These are phyloP conservation scores for Choristoneura rosaceana DNA, from an alignment of 2,888 invertebrate species.

Conservation along the genomic window DNA sequence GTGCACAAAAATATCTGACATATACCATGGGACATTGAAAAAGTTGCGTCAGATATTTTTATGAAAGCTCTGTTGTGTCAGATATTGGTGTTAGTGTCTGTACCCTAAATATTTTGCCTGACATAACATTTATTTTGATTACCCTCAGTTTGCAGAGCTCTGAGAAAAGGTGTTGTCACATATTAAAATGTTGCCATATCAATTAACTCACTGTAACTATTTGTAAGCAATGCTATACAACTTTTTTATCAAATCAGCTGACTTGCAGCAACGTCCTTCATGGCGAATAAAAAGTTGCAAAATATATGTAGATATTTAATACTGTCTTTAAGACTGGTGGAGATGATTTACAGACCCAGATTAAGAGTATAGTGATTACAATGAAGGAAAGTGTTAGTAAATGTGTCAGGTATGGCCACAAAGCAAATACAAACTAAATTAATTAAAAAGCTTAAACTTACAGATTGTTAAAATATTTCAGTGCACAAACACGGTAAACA, in stretches of 20 bases:
- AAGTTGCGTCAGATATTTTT: too few species aligned
- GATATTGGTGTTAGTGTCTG: too few species aligned
- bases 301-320: slow-evolving; percentile 6
- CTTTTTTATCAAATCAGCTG: slow-evolving; percentile 30
- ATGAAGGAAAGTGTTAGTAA: slow-evolving; percentile 17
- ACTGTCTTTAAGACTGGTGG: neutral
- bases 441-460: slow-evolving; percentile 22
- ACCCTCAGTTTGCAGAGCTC: too few species aligned
- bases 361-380: neutral
- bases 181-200: neutral
- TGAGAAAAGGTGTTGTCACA: too few species aligned
- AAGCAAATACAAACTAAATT: slow-evolving; percentile 6
- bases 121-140: too few species aligned
- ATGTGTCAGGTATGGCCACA: slow-evolving; percentile 2
- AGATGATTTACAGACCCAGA: neutral
- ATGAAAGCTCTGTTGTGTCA: too few species aligned
- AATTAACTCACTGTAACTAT: neutral
- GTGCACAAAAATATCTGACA: too few species aligned
- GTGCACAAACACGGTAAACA: slow-evolving; percentile 42
- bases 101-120: too few species aligned
- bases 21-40: too few species aligned
- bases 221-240: neutral
- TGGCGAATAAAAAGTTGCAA: slow-evolving; percentile 11
- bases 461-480: slow-evolving; percentile 28
- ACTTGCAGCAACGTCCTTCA: slow-evolving; percentile 28